Evolutionary conservation across 1,140 invertebrate genomes (phyloP).

Genomic region (Trachymyrmex cornetzi): DNA sequence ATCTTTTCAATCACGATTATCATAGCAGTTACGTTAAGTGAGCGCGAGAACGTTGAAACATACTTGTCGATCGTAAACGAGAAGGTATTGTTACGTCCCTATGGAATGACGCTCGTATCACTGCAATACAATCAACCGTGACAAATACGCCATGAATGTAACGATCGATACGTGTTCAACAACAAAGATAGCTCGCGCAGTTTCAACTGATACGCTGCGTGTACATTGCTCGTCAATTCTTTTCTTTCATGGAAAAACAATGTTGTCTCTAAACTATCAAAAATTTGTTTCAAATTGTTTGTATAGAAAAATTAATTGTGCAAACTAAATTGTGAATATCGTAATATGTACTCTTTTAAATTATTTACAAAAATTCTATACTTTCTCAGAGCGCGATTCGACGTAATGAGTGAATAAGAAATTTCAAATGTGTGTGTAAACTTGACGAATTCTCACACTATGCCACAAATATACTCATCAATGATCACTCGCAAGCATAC

Average conservation of each 20-base stretch:
- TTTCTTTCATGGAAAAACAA: not conserved
- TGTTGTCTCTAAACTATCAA: not conserved
- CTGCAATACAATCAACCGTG: not conserved
- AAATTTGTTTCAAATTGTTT: constrained; percentile 2
- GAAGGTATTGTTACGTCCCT: constrained; percentile 28
- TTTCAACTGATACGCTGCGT: constrained; percentile 3
- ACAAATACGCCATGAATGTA: constrained; percentile 29
- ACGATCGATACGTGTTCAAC: constrained; percentile 31
- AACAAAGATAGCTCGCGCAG: constrained; percentile 15
- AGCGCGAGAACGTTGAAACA: constrained; percentile 24
- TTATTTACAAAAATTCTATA: not conserved
- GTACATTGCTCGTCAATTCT: not conserved
- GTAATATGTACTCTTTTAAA: not conserved
- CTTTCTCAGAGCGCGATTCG: too few species aligned
- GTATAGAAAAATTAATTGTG: not conserved
- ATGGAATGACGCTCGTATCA: constrained; percentile 40
- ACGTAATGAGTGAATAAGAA: not conserved
- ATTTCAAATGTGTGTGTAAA: not conserved
- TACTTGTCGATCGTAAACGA: constrained; percentile 44
- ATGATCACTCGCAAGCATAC: constrained; percentile 2
- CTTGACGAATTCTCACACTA: not conserved
- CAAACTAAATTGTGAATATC: not conserved
- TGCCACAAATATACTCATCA: not conserved
- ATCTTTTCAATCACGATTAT: constrained; percentile 46
- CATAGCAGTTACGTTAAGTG: constrained; percentile 1